Percentiles rank a stretch among this genome's conserved stretches.
Conservation (phyloP, 1,140 invertebrate genomes). For the Branchinecta lindahli region DNA sequence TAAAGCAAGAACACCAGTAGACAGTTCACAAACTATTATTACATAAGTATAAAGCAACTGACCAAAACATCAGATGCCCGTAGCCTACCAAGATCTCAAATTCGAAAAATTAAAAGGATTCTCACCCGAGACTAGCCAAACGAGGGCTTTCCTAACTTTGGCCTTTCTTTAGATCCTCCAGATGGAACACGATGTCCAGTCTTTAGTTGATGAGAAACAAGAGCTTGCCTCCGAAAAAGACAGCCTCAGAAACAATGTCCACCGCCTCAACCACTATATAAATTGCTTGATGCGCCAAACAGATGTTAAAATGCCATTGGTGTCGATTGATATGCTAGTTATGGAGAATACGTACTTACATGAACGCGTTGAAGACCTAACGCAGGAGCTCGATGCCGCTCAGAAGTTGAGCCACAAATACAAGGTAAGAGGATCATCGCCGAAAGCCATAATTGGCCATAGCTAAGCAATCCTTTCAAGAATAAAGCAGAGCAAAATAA, state of each 20-base stretch:
- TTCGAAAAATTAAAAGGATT: too few species aligned
- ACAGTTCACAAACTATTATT: too few species aligned
- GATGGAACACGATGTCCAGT: neutral
- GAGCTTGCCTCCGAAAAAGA: neutral
- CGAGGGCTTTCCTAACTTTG: too few species aligned
- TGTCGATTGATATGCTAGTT: neutral
- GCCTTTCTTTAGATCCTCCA: neutral
- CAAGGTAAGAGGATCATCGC: neutral
- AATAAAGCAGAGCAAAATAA: too few species aligned
- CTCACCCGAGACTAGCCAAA: too few species aligned
- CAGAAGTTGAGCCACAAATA: neutral
- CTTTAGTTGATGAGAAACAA: neutral
- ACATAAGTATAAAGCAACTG: too few species aligned
- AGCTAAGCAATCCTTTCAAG: too few species aligned
- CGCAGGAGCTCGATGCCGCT: neutral
- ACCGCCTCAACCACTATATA: neutral
- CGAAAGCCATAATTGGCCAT: too few species aligned
- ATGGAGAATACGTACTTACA: neutral
- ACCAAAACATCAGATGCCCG: too few species aligned
- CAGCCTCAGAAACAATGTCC: neutral
- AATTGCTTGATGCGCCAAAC: neutral
- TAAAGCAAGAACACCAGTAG: too few species aligned
- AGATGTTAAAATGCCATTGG: neutral
- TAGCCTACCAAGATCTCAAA: too few species aligned
- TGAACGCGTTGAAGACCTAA: neutral